phyloP scores from a whole-genome alignment of 2,888 invertebrate genomes.

The Cantharis lateralis region DNA sequence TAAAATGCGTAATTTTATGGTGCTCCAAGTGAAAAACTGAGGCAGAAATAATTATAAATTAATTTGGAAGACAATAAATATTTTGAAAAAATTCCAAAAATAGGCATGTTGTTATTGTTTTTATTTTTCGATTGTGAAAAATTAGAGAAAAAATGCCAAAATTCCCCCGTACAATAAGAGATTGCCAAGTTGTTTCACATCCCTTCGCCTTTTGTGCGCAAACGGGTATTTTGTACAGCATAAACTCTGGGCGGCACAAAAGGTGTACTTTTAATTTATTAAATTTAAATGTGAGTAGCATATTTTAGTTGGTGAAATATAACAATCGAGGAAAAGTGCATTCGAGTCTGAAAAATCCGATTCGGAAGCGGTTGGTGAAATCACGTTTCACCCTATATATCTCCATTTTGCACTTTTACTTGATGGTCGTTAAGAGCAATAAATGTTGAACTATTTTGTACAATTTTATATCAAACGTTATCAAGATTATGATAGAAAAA shows the following conservation, averaged over 20 bases:
- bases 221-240: background rate
- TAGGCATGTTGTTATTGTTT: background rate
- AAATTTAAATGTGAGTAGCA: background rate
- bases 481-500: background rate
- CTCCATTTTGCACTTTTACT: background rate
- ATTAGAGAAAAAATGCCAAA: background rate
- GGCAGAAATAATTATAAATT: background rate
- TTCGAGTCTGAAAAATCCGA: background rate
- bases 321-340: background rate
- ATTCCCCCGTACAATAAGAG: background rate
- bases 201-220: background rate
- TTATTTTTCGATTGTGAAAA: background rate
- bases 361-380: background rate
- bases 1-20: background rate
- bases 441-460: conserved; percentile 24
- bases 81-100: background rate
- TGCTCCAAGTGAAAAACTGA: background rate
- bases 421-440: conserved; percentile 18
- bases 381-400: background rate
- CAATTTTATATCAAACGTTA: conserved; percentile 15
- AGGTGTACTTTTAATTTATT: background rate
- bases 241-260: background rate
- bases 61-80: background rate
- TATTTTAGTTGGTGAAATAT: background rate
- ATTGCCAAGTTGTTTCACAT: background rate